Percentiles rank a stretch among this genome's conserved stretches.
Evolutionary conservation across 2,113 vertebrate species (phyloP).

Genomic region (Callionymus lyra): DNA sequence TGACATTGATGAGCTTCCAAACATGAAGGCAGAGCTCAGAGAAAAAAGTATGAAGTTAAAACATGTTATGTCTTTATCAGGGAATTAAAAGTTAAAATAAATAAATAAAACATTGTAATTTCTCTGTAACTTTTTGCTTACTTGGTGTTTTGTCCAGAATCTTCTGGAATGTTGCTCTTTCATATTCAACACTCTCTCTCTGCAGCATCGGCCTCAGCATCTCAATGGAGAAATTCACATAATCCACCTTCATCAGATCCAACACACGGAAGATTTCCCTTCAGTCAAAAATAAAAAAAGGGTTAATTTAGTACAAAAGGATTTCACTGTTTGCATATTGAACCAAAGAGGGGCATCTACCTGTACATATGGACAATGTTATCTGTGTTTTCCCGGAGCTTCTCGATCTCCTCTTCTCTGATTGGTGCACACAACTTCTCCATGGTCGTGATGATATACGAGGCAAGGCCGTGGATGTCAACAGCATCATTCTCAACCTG

Average conservation of each 20-base stretch:
- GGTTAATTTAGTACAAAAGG: neutral
- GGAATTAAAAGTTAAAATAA: too few relatives aligned
- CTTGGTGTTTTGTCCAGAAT: constrained; percentile 85
- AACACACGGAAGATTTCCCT: constrained; percentile 89
- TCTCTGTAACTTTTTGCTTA: constrained; percentile 55
- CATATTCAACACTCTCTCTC: constrained; percentile 78
- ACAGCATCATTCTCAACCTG: constrained; percentile 81
- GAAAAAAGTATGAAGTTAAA: too few relatives aligned
- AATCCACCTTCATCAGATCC: constrained; percentile 87
- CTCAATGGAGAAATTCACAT: constrained; percentile 77
- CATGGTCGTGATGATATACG: constrained; percentile 84
- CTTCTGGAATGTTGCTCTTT: constrained; percentile 84
- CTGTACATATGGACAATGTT: constrained; percentile 65
- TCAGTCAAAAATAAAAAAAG: constrained; percentile 13
- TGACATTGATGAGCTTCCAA: too few relatives aligned
- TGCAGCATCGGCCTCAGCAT: constrained; percentile 76
- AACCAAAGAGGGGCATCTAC: constrained; percentile 14
- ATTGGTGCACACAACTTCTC: constrained; percentile 83
- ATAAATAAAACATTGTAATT: too few relatives aligned
- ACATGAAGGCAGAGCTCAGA: too few relatives aligned
- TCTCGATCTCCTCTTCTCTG: constrained; percentile 79
- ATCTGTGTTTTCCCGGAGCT: constrained; percentile 68
- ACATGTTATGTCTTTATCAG: too few relatives aligned
- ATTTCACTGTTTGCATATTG: neutral
- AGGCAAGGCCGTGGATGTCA: constrained; percentile 81